Conservation (phyloP, 2,113 vertebrate genomes). For the Thryonomys swinderianus region DNA sequence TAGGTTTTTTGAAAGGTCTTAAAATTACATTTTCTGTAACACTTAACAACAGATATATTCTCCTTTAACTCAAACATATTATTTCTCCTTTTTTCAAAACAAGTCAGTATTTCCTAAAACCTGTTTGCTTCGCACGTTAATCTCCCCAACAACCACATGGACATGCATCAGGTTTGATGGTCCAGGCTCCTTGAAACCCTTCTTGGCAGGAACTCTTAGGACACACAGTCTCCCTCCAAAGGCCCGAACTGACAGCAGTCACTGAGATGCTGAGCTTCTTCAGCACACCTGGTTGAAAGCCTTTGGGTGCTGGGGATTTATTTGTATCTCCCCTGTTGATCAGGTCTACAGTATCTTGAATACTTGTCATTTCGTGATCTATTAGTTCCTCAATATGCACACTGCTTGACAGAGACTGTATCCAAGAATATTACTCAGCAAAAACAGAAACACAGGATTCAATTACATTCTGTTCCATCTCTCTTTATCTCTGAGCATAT, state of each 20-base stretch:
- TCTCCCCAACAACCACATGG: neutral
- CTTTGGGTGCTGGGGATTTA: conserved; percentile 27
- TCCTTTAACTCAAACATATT: conserved; percentile 31
- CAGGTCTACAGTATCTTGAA: neutral
- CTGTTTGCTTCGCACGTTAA: conserved; percentile 17
- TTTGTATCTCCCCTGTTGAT: conserved; percentile 19
- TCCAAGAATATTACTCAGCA: conserved; percentile 50
- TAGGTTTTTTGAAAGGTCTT: conserved; percentile 28
- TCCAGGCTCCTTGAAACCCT: neutral
- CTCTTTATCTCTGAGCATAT: conserved; percentile 10
- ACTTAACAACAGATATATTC: neutral
- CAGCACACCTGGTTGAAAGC: neutral
- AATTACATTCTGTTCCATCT: conserved; percentile 24
- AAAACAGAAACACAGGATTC: conserved; percentile 63
- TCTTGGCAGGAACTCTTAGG: neutral
- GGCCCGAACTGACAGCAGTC: neutral
- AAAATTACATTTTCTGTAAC: conserved; percentile 24
- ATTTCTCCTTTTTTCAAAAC: neutral
- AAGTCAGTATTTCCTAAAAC: neutral
- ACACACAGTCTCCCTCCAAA: neutral
- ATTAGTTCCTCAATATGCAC: neutral
- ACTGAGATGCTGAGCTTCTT: neutral
- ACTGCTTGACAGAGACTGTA: conserved; percentile 15
- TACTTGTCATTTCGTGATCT: neutral
- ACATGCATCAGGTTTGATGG: neutral